These are phyloP conservation scores for Anodontia alba DNA, from an alignment of 2,888 invertebrate species.

Conservation along the genomic window DNA sequence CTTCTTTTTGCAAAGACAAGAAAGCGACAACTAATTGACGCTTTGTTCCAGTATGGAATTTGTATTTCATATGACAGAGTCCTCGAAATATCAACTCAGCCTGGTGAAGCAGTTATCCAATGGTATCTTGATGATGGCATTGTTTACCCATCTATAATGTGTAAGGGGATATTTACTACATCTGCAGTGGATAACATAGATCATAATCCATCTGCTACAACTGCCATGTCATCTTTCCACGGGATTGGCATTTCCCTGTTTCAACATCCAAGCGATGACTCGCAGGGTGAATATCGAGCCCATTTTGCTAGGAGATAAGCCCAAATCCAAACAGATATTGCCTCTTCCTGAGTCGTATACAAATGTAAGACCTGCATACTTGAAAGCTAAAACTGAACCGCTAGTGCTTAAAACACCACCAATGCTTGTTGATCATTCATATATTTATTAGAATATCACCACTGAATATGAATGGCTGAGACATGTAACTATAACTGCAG, in stretches of 20 bases:
- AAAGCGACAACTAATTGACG: slow-evolving; percentile 50
- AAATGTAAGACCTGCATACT: neutral
- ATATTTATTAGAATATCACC: too few species aligned
- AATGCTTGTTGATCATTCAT: too few species aligned
- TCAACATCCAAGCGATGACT: too few species aligned
- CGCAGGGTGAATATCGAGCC: too few species aligned
- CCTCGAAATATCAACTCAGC: slow-evolving; percentile 57
- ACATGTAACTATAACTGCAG: neutral
- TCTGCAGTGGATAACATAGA: slow-evolving; percentile 66
- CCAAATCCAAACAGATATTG: neutral
- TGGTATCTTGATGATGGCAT: slow-evolving; percentile 41
- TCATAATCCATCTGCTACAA: slow-evolving; percentile 57
- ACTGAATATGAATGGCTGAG: neutral
- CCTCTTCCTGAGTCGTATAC: neutral
- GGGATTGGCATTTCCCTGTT: slow-evolving; percentile 62
- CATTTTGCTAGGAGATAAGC: neutral
- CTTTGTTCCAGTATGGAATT: slow-evolving; percentile 43
- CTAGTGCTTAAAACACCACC: neutral
- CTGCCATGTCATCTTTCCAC: slow-evolving; percentile 38
- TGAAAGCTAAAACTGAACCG: neutral
- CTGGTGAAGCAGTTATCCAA: slow-evolving; percentile 41
- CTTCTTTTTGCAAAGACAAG: slow-evolving; percentile 60
- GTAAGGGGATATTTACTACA: slow-evolving; percentile 60
- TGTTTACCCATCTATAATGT: slow-evolving; percentile 47
- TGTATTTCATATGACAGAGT: slow-evolving; percentile 66